Evolutionary conservation across 2,797 vertebrate species (phyloP).

Genomic region (Simalia tracyae): DNA sequence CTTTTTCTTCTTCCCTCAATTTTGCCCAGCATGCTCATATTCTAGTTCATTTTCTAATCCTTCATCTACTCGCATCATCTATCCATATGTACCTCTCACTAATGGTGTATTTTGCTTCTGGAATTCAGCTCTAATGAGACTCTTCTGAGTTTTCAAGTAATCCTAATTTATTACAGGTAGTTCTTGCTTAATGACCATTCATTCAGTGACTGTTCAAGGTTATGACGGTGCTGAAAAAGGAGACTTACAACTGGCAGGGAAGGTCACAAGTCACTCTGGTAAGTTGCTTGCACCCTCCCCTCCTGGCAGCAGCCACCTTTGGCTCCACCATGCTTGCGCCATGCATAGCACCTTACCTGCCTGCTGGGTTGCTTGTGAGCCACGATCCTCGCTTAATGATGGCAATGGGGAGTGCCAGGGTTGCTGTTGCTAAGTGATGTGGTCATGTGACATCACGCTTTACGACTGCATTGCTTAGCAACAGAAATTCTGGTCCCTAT

Average conservation of each 20-base stretch:
- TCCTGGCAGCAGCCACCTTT: background rate
- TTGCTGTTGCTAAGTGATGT: background rate
- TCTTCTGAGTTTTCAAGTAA: background rate
- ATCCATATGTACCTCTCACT: background rate
- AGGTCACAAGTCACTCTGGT: background rate
- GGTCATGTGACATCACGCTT: background rate
- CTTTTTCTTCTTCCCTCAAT: background rate
- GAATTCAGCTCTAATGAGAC: background rate
- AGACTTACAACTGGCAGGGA: background rate
- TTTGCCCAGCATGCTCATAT: background rate
- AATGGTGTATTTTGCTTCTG: background rate
- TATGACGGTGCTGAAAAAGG: background rate
- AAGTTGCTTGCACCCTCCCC: background rate
- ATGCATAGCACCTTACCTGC: background rate
- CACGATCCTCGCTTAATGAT: background rate
- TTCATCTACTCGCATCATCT: background rate
- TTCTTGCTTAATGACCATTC: background rate
- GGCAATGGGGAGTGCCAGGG: background rate
- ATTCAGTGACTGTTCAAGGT: background rate
- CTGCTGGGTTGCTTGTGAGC: background rate
- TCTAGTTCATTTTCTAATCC: background rate
- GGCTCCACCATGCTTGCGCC: background rate
- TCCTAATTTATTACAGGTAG: background rate
- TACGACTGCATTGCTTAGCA: background rate
- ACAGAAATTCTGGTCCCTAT: background rate